phyloP scores from a whole-genome alignment of 1,140 invertebrate species.

The Drosophila sproati region DNA sequence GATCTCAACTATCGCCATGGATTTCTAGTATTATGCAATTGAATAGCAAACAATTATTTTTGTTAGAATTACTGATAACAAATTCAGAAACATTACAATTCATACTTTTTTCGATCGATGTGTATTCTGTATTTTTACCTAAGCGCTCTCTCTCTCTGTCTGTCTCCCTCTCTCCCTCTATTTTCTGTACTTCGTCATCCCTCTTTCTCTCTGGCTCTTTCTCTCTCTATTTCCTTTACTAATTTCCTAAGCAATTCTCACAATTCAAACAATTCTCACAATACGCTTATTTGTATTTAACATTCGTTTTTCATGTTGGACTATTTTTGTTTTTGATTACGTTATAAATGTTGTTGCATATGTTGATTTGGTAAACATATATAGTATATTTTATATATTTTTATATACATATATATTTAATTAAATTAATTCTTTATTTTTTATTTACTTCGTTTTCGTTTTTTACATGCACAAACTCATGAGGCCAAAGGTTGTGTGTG shows the following conservation, averaged over 20 bases:
- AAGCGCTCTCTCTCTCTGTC: neutral
- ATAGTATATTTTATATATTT: constrained; percentile 27
- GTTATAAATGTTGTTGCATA: constrained; percentile 41
- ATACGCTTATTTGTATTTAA: constrained; percentile 13
- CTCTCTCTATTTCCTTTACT: neutral
- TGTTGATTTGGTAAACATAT: constrained; percentile 28
- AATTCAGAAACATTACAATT: constrained; percentile 38
- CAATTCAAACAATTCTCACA: constrained; percentile 1
- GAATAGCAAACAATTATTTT: constrained; percentile 31
- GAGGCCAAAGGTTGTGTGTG: constrained; percentile 60
- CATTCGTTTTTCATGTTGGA: constrained; percentile 18
- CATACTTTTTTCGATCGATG: constrained; percentile 1
- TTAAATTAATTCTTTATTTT: constrained; percentile 29
- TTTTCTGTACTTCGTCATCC: neutral
- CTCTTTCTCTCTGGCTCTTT: neutral
- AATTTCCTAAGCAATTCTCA: constrained; percentile 6
- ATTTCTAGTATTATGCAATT: constrained; percentile 10
- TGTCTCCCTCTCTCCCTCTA: neutral
- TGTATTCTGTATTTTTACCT: neutral
- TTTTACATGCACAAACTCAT: constrained; percentile 80
- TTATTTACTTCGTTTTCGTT: constrained; percentile 52
- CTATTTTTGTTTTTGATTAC: constrained; percentile 17
- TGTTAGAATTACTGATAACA: constrained; percentile 54
- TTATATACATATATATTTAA: constrained; percentile 12
- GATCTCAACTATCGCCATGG: neutral